phyloP scores from a whole-genome alignment of 1,140 invertebrate genomes.

The Nasonia longicornis region DNA sequence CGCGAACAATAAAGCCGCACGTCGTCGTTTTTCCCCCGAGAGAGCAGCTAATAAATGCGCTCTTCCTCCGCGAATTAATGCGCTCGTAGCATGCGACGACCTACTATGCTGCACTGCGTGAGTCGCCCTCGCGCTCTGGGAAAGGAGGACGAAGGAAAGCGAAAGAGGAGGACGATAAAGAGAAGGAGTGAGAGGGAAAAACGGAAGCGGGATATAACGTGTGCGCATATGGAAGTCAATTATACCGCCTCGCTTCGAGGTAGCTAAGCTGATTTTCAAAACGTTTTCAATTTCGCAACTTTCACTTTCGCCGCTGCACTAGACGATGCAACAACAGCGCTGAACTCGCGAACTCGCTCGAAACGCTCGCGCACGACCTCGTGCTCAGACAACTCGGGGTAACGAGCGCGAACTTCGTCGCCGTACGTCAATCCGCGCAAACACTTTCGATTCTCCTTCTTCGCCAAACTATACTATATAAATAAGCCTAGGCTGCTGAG shows the following conservation, averaged over 20 bases:
- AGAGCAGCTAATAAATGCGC: conserved; percentile 25
- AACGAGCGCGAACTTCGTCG: background rate
- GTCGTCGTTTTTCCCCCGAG: background rate
- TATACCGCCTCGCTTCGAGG: background rate
- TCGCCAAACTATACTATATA: background rate
- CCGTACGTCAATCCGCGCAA: background rate
- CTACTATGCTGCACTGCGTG: background rate
- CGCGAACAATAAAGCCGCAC: conserved; percentile 23
- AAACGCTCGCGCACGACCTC: background rate
- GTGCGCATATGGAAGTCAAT: conserved; percentile 15
- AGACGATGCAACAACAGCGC: too few species aligned
- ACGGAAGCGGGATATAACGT: conserved; percentile 1
- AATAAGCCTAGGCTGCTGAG: background rate
- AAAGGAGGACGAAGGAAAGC: conserved; percentile 42
- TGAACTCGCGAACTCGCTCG: background rate
- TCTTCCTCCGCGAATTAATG: conserved; percentile 38
- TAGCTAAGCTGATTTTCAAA: too few species aligned
- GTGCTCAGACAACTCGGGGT: background rate
- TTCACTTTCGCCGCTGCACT: too few species aligned
- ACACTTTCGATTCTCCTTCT: conserved; percentile 32
- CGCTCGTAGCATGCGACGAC: conserved; percentile 28
- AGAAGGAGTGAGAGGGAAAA: background rate
- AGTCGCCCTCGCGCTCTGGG: background rate
- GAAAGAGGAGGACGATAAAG: conserved; percentile 18
- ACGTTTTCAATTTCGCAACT: too few species aligned